Conservation (phyloP, 2,797 vertebrate genomes). For the Florisuga fusca region DNA sequence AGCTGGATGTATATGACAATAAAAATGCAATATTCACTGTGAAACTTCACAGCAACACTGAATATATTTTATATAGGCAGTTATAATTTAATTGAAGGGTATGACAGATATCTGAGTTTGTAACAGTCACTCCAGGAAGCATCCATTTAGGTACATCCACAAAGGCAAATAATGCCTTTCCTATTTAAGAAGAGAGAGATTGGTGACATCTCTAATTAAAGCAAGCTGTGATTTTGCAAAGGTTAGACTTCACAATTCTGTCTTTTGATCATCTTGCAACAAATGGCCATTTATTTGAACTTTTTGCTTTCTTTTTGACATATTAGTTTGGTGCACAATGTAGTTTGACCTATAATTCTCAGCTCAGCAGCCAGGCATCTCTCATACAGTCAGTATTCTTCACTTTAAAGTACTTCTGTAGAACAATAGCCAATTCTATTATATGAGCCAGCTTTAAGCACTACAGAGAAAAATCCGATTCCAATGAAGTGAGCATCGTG, state of each 20-base stretch:
- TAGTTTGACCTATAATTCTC: not conserved
- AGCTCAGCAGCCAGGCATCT: not conserved
- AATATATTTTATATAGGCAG: not conserved
- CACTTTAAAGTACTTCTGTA: not conserved
- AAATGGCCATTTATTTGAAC: slow-evolving; percentile 6
- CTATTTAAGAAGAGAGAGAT: not conserved
- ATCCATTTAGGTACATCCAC: not conserved
- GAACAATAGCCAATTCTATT: not conserved
- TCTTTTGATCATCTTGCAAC: not conserved
- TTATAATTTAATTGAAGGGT: not conserved
- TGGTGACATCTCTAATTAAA: too few species aligned
- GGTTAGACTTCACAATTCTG: not conserved
- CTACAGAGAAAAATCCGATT: not conserved
- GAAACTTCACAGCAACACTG: not conserved
- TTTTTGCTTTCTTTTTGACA: not conserved
- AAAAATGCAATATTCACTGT: not conserved
- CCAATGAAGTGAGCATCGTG: accelerated
- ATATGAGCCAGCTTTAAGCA: not conserved
- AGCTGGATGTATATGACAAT: not conserved
- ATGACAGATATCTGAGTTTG: not conserved
- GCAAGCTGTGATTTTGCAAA: slow-evolving; percentile 7
- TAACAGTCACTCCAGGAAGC: not conserved
- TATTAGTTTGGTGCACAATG: not conserved
- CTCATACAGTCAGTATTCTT: not conserved
- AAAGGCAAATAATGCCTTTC: slow-evolving; percentile 8